A percentile compares a stretch with the other conserved stretches of the same genome.
phyloP scores from a whole-genome alignment of 2,888 invertebrate genomes.

The Lasioglossum morio region DNA sequence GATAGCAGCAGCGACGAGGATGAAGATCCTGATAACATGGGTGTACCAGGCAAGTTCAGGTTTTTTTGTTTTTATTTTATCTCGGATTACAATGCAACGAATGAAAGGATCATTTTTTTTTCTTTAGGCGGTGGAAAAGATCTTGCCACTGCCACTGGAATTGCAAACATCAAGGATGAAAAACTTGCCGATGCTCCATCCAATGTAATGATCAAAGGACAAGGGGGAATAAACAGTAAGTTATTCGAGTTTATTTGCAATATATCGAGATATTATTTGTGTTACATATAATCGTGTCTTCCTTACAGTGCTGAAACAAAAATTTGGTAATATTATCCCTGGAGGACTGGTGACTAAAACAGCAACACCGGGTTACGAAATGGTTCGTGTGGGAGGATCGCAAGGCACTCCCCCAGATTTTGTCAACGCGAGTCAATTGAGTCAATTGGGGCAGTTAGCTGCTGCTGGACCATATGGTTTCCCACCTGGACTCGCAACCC shows the following conservation, averaged over 20 bases:
- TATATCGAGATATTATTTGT: neutral
- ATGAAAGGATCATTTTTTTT: conserved; percentile 32
- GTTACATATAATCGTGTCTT: neutral
- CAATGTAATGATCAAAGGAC: conserved; percentile 71
- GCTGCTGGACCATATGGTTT: conserved; percentile 72
- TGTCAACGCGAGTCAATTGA: conserved; percentile 82
- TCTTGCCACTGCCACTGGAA: conserved; percentile 91
- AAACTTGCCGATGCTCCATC: conserved; percentile 78
- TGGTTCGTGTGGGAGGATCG: conserved; percentile 86
- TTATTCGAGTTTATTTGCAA: neutral
- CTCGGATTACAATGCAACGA: neutral
- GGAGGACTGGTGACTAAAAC: conserved; percentile 85
- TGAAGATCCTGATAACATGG: conserved; percentile 96
- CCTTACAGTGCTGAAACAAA: conserved; percentile 75
- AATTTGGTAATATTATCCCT: conserved; percentile 83
- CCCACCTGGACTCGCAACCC: conserved; percentile 80
- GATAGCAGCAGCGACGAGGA: conserved; percentile 90
- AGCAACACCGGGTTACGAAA: conserved; percentile 86
- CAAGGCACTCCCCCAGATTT: conserved; percentile 79
- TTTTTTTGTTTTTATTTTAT: neutral
- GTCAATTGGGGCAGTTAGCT: conserved; percentile 78
- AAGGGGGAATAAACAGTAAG: conserved; percentile 77
- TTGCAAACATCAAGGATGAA: conserved; percentile 87
- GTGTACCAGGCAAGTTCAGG: conserved; percentile 91
- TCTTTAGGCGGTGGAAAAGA: conserved; percentile 93